These are phyloP conservation scores for Rhagonycha lutea DNA, from an alignment of 2,888 invertebrate species.

Conservation along the genomic window DNA sequence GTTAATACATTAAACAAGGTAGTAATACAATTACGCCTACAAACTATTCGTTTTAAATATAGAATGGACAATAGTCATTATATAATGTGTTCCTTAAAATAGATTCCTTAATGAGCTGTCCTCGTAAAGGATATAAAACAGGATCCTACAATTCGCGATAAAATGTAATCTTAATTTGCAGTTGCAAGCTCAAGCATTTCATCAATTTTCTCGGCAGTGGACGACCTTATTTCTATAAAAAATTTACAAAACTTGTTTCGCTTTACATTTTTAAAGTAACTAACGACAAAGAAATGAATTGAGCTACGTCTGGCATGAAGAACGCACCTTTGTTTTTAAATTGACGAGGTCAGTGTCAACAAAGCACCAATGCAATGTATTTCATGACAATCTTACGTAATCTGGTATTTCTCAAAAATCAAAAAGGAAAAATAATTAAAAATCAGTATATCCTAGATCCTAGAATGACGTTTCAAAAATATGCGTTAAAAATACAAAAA, in stretches of 20 bases:
- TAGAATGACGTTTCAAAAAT: not conserved
- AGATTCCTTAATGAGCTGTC: not conserved
- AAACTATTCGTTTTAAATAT: not conserved
- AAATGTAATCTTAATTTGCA: not conserved
- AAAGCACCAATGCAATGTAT: not conserved
- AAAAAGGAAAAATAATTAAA: not conserved
- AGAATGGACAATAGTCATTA: not conserved
- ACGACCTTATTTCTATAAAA: not conserved
- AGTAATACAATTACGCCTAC: not conserved
- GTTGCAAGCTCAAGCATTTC: not conserved
- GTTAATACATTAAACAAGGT: not conserved
- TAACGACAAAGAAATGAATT: not conserved
- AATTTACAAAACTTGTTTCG: not conserved
- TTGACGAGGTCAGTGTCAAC: constrained; percentile 3
- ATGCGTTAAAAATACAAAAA: too few relatives aligned
- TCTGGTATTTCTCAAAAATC: not conserved
- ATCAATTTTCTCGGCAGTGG: not conserved
- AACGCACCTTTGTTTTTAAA: constrained; percentile 1
- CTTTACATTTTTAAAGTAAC: not conserved
- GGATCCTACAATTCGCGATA: not conserved
- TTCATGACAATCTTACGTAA: not conserved
- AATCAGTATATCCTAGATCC: not conserved
- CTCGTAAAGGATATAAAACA: not conserved
- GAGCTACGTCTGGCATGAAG: not conserved
- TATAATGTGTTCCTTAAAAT: not conserved